Evolutionary conservation across 2,888 invertebrate species (phyloP).

Genomic region (Drosophila leonis): DNA sequence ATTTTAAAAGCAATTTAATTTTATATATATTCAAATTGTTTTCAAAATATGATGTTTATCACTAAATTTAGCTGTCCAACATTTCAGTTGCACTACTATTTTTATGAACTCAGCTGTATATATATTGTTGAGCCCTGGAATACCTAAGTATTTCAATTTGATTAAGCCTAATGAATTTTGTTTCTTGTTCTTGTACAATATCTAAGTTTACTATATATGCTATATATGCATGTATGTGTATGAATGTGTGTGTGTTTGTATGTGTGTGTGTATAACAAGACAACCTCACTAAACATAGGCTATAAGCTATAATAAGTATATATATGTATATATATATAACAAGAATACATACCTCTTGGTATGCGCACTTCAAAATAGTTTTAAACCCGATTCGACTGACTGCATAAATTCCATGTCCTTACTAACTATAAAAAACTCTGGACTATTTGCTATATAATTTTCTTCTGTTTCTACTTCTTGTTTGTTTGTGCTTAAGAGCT

Average conservation of each 20-base stretch:
- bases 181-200: slow-evolving; percentile 5
- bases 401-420: slow-evolving; percentile 69
- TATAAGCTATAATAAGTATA: slow-evolving; percentile 44
- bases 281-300: slow-evolving; percentile 79
- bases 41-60: too few species aligned
- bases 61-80: too few species aligned
- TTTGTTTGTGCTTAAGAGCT: slow-evolving; percentile 46
- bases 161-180: slow-evolving; percentile 30
- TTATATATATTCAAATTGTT: too few species aligned
- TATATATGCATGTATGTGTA: slow-evolving; percentile 45
- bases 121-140: slow-evolving; percentile 44
- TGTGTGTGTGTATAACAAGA: slow-evolving; percentile 69
- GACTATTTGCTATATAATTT: slow-evolving; percentile 51
- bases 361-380: slow-evolving; percentile 71
- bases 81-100: too few species aligned
- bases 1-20: too few species aligned
- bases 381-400: slow-evolving; percentile 65
- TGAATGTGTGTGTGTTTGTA: slow-evolving; percentile 37
- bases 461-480: slow-evolving; percentile 28
- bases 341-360: slow-evolving; percentile 71
- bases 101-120: background rate
- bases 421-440: slow-evolving; percentile 64
- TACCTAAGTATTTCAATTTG: slow-evolving; percentile 36
- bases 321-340: slow-evolving; percentile 53
- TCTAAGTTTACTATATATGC: slow-evolving; percentile 36